phyloP scores from a whole-genome alignment of 2,113 vertebrate species.

The Oreochromis spilurus region DNA sequence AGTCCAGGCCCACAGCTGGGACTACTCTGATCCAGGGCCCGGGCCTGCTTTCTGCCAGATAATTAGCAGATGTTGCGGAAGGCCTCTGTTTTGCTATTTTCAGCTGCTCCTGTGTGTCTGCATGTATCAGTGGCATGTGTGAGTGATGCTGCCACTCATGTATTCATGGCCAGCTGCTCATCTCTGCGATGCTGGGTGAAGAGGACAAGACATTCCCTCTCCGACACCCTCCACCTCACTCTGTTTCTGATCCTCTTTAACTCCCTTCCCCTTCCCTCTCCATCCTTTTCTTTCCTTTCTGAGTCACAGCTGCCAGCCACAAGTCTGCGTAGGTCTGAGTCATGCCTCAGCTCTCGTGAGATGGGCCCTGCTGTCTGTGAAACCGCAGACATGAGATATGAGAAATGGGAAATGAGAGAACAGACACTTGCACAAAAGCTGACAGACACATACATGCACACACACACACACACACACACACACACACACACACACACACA shows the following conservation, averaged over 20 bases:
- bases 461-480: not conserved
- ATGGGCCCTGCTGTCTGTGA: conserved; percentile 60
- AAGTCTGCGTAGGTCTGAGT: conserved; percentile 67
- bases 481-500: not conserved
- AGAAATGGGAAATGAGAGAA: conserved; percentile 61
- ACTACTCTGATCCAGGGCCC: conserved; percentile 55
- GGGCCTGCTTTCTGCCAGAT: conserved; percentile 57
- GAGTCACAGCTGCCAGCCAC: conserved; percentile 69
- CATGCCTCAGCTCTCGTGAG: conserved; percentile 65
- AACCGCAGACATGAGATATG: conserved; percentile 63
- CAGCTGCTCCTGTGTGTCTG: conserved; percentile 40
- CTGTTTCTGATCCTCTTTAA: not conserved
- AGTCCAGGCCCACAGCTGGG: conserved; percentile 57
- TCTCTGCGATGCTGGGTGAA: conserved; percentile 23
- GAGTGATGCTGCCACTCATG: conserved; percentile 50
- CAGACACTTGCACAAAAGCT: conserved; percentile 19
- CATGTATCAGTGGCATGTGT: conserved; percentile 11
- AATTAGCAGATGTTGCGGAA: conserved; percentile 74
- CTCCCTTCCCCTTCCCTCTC: not conserved
- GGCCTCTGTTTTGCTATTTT: conserved; percentile 63
- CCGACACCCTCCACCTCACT: conserved; percentile 13
- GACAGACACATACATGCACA: not conserved
- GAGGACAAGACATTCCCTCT: conserved; percentile 41
- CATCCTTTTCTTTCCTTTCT: conserved; percentile 42
- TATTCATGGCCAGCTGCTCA: conserved; percentile 70